These are phyloP conservation scores for Chloroclysta siterata DNA, from an alignment of 2,888 invertebrate species.

Conservation along the genomic window DNA sequence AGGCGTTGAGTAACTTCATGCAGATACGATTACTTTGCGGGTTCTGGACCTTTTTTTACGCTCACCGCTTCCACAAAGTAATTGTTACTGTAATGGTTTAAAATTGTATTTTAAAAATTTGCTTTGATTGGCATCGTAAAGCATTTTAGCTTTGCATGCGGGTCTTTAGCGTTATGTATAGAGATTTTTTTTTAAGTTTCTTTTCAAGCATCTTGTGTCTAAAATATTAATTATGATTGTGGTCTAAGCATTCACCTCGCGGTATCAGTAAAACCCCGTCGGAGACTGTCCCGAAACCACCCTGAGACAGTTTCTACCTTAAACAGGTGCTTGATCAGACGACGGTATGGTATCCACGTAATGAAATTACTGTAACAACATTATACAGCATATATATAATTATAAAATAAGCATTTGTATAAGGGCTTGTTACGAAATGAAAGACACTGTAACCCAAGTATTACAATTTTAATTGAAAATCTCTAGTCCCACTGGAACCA, in stretches of 20 bases:
- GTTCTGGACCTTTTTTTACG: conserved; percentile 82
- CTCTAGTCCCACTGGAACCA: conserved; percentile 88
- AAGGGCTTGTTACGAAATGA: conserved; percentile 86
- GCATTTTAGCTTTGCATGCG: conserved; percentile 74
- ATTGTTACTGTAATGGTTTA: conserved; percentile 76
- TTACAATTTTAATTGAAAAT: conserved; percentile 86
- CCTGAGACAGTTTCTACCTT: conserved; percentile 51
- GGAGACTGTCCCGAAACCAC: conserved; percentile 25
- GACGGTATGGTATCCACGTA: conserved; percentile 82
- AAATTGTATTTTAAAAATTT: conserved; percentile 75
- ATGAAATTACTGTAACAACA: conserved; percentile 85
- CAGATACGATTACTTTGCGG: conserved; percentile 82
- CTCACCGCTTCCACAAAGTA: conserved; percentile 82
- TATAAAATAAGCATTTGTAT: conserved; percentile 85
- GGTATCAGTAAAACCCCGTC: conserved; percentile 45
- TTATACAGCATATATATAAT: conserved; percentile 80
- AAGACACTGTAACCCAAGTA: conserved; percentile 87
- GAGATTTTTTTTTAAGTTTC: conserved; percentile 76
- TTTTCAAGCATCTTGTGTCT: conserved; percentile 76
- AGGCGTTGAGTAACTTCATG: conserved; percentile 74
- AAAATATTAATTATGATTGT: conserved; percentile 22
- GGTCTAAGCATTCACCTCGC: conserved; percentile 50
- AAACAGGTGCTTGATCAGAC: conserved; percentile 78
- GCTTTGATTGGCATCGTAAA: conserved; percentile 74
- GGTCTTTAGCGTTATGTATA: conserved; percentile 82